These are phyloP conservation scores for Hiodon tergisus DNA, from an alignment of 2,113 vertebrate genomes.

Conservation along the genomic window DNA sequence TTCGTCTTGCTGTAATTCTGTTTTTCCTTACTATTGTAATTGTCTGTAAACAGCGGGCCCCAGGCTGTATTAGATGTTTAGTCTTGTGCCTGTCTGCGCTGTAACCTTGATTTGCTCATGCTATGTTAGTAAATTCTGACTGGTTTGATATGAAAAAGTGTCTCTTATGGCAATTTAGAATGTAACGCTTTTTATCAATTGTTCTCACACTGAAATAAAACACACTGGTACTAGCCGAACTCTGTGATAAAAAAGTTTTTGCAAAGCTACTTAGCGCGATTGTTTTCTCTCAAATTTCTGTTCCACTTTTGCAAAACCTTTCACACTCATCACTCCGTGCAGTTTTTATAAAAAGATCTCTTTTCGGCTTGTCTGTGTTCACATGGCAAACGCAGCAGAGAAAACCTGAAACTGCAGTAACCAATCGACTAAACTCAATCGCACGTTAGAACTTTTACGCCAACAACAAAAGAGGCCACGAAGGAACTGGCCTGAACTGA, in stretches of 20 bases:
- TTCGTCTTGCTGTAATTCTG: neutral
- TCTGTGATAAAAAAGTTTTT: constrained; percentile 1
- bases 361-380: no score
- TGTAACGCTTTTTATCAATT: neutral
- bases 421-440: no score
- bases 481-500: no score
- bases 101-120: constrained; percentile 28
- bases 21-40: neutral
- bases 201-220: constrained; percentile 7
- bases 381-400: no score
- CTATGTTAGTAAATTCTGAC: constrained; percentile 30
- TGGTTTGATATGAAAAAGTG: constrained; percentile 28
- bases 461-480: no score
- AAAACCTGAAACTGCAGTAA: no score
- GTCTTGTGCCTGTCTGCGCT: constrained; percentile 13
- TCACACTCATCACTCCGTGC: no score
- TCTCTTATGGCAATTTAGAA: constrained; percentile 24
- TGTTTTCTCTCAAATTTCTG: no score
- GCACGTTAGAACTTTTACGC: no score
- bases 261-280: no score
- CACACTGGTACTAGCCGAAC: neutral
- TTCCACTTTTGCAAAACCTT: no score
- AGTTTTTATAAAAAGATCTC: no score
- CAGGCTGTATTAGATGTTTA: neutral
- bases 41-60: neutral